Evolutionary conservation across 23 tunicate species (phyloP), one percentile per base, ranked within the genome.

Genomic region (Clavelina lepadiformis): DNA sequence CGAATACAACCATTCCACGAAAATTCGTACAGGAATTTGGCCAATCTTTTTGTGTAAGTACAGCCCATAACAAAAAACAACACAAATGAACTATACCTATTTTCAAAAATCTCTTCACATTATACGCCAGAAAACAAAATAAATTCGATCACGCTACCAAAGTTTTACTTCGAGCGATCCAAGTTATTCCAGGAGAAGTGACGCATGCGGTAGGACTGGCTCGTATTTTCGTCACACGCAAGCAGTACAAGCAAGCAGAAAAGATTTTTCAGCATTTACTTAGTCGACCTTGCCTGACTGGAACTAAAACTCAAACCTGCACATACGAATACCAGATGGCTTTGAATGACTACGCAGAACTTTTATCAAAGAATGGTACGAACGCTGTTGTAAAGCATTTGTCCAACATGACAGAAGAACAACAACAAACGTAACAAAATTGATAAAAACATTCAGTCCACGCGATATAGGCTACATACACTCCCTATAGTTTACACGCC

Each of bases 21-120:
- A 46, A 66, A 66, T 28, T 56, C 72, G 46, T 66, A 66, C 36
- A 66, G 56, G 36, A 66, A 66, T 27, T 23, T 66, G 8, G 72
- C 57, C 3, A 46, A 45, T 31, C 46, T 66, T 7, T 24, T 66
- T 4, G 3, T 66, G 72, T 66, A 46, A 46, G 72, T 46, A 27
- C 31, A 26, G 24, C 11, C 15, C 15, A 41, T 11, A 15, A 41
- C 15, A 11, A 11, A 11, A 41, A 41, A 15, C 49, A 41, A 41
- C 11, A 11, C 11, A 15, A 15, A n/a, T n/a, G n/a, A n/a, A n/a
- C n/a, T n/a, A n/a, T n/a, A n/a, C n/a, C n/a, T n/a, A n/a, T n/a
- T n/a, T n/a, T n/a, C n/a, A n/a, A n/a, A n/a, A n/a, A n/a, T n/a
- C n/a, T n/a, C n/a, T n/a, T n/a, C n/a, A n/a, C n/a, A n/a, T 53